phyloP scores from a whole-genome alignment of 2,888 invertebrate species.

The Baronia brevicornis region DNA sequence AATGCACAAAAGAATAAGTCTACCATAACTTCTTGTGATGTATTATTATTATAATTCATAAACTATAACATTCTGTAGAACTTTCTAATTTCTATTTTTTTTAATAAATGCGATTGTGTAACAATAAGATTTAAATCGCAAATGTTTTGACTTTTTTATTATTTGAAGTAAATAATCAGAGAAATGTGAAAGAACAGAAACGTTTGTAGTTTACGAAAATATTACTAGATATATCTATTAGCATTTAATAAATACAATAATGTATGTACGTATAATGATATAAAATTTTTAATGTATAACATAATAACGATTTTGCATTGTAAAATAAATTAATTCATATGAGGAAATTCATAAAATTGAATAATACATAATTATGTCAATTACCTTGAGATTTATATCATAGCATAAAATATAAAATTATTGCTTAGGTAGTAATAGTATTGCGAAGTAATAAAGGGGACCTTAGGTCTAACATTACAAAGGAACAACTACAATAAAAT shows the following conservation, averaged over 20 bases:
- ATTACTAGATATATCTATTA: too few relatives aligned
- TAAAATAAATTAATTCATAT: too few relatives aligned
- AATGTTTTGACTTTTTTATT: slow-evolving; percentile 1
- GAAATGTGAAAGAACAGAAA: too few relatives aligned
- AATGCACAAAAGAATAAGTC: too few relatives aligned
- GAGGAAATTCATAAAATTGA: slow-evolving; percentile 1
- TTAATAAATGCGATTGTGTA: slow-evolving; percentile 1
- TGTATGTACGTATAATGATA: too few relatives aligned
- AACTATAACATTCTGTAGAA: slow-evolving; percentile 1
- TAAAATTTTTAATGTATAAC: too few relatives aligned
- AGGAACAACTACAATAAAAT: slow-evolving; percentile 66
- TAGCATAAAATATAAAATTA: slow-evolving; percentile 57
- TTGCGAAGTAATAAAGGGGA: slow-evolving; percentile 64
- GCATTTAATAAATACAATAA: too few relatives aligned
- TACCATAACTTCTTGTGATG: too few relatives aligned
- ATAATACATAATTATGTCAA: slow-evolving; percentile 4
- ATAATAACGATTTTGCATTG: too few relatives aligned
- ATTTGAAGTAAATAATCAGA: too few relatives aligned
- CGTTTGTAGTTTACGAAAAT: too few relatives aligned
- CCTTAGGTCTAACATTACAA: slow-evolving; percentile 64
- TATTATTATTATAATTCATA: too few relatives aligned
- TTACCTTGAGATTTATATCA: slow-evolving; percentile 6
- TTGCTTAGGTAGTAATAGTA: slow-evolving; percentile 67
- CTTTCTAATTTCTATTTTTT: slow-evolving; percentile 1
- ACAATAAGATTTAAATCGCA: slow-evolving; percentile 1